Base-by-base conservation (phyloP, 2,888 invertebrate species). In the Buathra laborator region DNA sequence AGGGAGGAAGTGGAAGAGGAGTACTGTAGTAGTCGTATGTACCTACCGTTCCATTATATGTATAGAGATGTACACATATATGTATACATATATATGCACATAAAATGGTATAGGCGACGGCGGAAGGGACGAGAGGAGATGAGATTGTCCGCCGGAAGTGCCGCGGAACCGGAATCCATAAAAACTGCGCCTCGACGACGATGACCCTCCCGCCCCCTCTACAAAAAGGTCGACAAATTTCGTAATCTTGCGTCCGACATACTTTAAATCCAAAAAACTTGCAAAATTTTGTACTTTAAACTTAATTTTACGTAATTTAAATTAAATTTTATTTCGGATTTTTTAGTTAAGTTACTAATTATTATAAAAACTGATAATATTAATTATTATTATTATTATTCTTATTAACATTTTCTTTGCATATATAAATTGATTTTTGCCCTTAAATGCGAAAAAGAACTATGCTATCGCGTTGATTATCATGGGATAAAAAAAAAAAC, bases 131-230 rank as follows among this genome's bases (percentile, higher is more conserved):
- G 72, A 70, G 86, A 81, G 83, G 90, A 91, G 92, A 92, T 90
- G 90, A 91, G 91, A 91, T 91, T 90, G 91, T 88, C 89, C 87
- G 90, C 89, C 91, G 91, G 90, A 92, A 91, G 90, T 91, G 88
- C 89, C 89, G 88, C 87, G 89, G 90, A 90, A 90, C 91, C 92
- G 93, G 91, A 93, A 92, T 92, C 90, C 92, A 93, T 92, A 92
- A 93, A 93, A 93, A 92, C 29, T 59, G n/a, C 32, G 24, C 29
- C 59, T 6, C 59, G 32, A 32, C 32, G 59, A 59, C 59, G 59
- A 59, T 24, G 59, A 29, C 24, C 12, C 5, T 4, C 12, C 29
- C 29, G 3, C 3, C 14, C 59, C 14, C 10, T 16, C 9, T 24
- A 29, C 59, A 12, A 29, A 9, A 2, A 59, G 5, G 32, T 29